Evolutionary conservation across 2,113 vertebrate genomes (phyloP), one percentile per base, ranked within the genome.

Genomic region (Ancistrus triradiatus): DNA sequence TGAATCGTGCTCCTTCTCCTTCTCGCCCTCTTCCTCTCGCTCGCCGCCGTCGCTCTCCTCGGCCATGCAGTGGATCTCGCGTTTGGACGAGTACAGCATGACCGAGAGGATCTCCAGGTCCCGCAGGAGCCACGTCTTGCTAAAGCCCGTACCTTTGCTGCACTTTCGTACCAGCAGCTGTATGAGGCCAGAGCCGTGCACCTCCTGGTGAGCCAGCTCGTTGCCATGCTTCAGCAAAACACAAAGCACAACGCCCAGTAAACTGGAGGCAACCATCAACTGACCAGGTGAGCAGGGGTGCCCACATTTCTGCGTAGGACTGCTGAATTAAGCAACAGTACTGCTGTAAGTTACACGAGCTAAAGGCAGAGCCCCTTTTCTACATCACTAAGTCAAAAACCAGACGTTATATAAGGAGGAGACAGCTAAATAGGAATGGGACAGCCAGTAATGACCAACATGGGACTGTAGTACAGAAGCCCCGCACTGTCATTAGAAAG

Each of bases 81-180:
- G 91, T 81, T 98, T 98, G 18, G 94, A 98, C 10, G 94, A 97
- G 78, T 97, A 97, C 14, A 98, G 87, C 93, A 98, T 94, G 79
- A 98, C 92, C 50, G 95, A 98, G 55, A 98, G 87, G 69, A 97
- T 95, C 89, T 98, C 96, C 31, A 98, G 77, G 78, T 98, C 96
- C 14, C 95, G 82, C 44, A 98, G 90, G 37, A 98, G 86, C 96
- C 96, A 98, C 11, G 95, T 94, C 78, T 98, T 98, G 74, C 93
- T 98, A 80, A 98, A 98, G 66, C 96, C 96, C 0, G 96, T 98
- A 9, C 96, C 96, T 80, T 96, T 98, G 80, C 95, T 97, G 77
- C 96, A 97, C 76, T 95, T 98, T 74, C 91, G 92, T 74, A 98
- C 95, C 19, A 98, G 85, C 55, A 98, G 85, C 76, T 95, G 94